Evolutionary conservation across 2,888 invertebrate species (phyloP).

Genomic region (Himalopsyche japonica): DNA sequence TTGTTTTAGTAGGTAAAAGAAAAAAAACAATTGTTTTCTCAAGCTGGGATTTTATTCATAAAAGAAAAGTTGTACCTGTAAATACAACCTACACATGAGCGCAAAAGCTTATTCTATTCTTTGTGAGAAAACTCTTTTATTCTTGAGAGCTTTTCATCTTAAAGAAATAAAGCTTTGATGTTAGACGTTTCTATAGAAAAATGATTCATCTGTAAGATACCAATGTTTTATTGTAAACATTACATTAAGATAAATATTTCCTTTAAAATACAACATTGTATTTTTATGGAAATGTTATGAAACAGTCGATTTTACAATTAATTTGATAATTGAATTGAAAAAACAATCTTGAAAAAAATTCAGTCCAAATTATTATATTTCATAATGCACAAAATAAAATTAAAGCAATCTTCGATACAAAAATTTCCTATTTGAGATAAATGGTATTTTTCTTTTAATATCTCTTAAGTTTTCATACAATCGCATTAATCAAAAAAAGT

Average conservation of each 20-base stretch:
- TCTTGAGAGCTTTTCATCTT: background rate
- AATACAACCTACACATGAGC: background rate
- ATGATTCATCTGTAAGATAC: background rate
- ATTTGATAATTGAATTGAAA: too few relatives aligned
- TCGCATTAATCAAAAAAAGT: too few relatives aligned
- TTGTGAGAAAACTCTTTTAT: background rate
- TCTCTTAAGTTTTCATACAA: too few relatives aligned
- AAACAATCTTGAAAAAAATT: too few relatives aligned
- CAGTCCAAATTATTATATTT: too few relatives aligned
- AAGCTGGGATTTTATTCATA: background rate
- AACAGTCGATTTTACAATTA: too few relatives aligned
- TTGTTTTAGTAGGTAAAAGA: background rate
- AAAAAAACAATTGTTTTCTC: background rate
- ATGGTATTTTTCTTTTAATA: too few relatives aligned
- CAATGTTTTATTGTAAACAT: background rate
- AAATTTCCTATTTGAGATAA: too few relatives aligned
- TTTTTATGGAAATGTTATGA: too few relatives aligned
- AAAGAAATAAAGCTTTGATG: background rate
- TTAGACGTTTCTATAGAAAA: constrained; percentile 9
- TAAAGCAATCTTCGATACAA: too few relatives aligned
- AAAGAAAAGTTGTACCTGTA: background rate
- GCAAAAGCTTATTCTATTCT: background rate
- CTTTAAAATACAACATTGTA: too few relatives aligned
- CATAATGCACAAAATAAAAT: too few relatives aligned
- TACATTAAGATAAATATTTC: constrained; percentile 11